These are phyloP conservation scores for Muscicapa striata DNA, from an alignment of 2,797 vertebrate genomes.

Conservation along the genomic window DNA sequence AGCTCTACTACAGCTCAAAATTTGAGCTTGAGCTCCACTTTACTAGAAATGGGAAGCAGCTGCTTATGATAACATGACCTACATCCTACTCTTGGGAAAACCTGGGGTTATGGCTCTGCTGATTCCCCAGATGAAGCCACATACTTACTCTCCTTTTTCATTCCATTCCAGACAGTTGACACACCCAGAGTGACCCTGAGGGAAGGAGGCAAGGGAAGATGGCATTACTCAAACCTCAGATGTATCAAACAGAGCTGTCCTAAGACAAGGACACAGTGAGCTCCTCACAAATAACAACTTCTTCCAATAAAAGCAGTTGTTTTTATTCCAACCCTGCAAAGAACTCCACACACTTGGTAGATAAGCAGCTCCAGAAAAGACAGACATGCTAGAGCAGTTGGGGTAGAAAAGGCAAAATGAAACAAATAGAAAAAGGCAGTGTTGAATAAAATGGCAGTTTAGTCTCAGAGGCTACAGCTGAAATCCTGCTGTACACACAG, in stretches of 20 bases:
- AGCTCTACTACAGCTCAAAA: neutral
- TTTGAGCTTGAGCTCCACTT: neutral
- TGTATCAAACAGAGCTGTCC: conserved; percentile 9
- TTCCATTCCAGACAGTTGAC: conserved; percentile 99
- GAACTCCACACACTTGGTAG: neutral
- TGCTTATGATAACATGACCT: neutral
- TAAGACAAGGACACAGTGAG: neutral
- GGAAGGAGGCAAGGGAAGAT: neutral
- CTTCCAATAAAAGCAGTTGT: neutral
- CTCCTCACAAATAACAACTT: neutral
- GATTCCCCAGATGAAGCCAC: neutral
- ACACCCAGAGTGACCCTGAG: conserved; percentile 97
- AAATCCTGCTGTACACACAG: neutral
- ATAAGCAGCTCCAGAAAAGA: conserved; percentile 22
- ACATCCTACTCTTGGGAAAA: neutral
- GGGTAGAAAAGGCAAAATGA: neutral
- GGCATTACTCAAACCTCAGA: conserved; percentile 35
- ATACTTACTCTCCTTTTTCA: conserved; percentile 96
- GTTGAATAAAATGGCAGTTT: conserved; percentile 27
- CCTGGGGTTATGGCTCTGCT: neutral
- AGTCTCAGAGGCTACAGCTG: neutral
- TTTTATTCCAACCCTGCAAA: neutral
- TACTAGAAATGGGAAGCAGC: neutral
- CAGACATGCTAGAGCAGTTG: neutral
- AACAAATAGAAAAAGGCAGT: neutral